A percentile compares a stretch with the other conserved stretches of the same genome.
Evolutionary conservation across 2,113 vertebrate genomes (phyloP).

Genomic region (Jacana jacana): DNA sequence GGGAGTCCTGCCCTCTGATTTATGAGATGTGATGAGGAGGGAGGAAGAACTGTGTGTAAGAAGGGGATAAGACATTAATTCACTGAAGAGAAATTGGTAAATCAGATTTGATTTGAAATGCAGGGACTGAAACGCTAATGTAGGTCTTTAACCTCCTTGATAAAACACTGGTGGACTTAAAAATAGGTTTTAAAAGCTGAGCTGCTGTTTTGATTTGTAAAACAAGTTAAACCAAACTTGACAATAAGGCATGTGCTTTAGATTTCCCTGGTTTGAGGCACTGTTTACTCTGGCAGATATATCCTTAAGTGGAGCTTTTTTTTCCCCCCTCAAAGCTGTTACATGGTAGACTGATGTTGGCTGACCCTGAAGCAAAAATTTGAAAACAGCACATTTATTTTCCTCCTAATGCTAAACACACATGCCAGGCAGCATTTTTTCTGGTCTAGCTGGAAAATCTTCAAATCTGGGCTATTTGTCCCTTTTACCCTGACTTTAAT

Average conservation of each 20-base stretch:
- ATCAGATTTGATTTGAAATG: slow-evolving; percentile 20
- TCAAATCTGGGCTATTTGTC: slow-evolving; percentile 58
- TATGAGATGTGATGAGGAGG: background rate
- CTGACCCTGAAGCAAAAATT: slow-evolving; percentile 73
- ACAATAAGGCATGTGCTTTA: slow-evolving; percentile 77
- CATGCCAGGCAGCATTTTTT: slow-evolving; percentile 58
- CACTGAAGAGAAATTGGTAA: background rate
- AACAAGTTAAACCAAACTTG: slow-evolving; percentile 76
- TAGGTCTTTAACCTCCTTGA: slow-evolving; percentile 37
- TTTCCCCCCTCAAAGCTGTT: slow-evolving; percentile 65
- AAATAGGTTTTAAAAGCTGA: slow-evolving; percentile 67
- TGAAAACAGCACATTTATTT: slow-evolving; percentile 76
- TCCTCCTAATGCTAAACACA: slow-evolving; percentile 67
- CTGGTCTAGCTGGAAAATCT: slow-evolving; percentile 61
- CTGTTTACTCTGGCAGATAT: slow-evolving; percentile 76
- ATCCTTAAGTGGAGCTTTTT: slow-evolving; percentile 64
- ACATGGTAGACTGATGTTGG: slow-evolving; percentile 67
- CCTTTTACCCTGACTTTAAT: slow-evolving; percentile 49
- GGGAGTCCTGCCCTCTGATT: background rate
- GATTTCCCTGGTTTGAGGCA: slow-evolving; percentile 73
- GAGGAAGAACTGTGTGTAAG: background rate
- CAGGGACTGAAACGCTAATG: background rate
- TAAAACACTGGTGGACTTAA: slow-evolving; percentile 60
- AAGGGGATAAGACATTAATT: background rate
- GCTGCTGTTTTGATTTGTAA: slow-evolving; percentile 72